Conservation (phyloP, 2,797 vertebrate genomes). For the Margarornis squamiger region DNA sequence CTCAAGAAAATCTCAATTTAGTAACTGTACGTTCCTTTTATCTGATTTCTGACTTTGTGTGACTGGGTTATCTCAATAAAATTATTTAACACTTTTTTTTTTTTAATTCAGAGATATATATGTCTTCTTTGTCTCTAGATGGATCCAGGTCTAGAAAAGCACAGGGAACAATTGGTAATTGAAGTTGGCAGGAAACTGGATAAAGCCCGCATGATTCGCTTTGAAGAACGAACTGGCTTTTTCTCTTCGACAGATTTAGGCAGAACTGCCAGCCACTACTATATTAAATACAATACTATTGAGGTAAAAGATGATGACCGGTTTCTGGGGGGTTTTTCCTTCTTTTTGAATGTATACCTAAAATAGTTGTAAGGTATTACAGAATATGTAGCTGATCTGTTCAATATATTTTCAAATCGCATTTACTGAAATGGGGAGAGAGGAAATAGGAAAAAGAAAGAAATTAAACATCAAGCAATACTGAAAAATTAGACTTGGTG, state of each 20-base stretch:
- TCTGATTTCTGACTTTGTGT: neutral
- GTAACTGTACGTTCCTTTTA: neutral
- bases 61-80: neutral
- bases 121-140: constrained; percentile 74
- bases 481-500: neutral
- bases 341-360: neutral
- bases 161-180: constrained; percentile 90
- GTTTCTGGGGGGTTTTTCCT: neutral
- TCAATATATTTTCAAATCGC: neutral
- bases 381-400: neutral
- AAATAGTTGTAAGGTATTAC: neutral
- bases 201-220: constrained; percentile 96
- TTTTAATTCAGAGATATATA: neutral
- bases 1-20: neutral
- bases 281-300: constrained; percentile 97
- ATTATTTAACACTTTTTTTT: neutral
- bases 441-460: neutral
- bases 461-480: neutral
- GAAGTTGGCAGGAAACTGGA: constrained; percentile 92
- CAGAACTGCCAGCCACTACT: constrained; percentile 96
- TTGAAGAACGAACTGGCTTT: constrained; percentile 94
- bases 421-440: neutral
- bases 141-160: constrained; percentile 89
- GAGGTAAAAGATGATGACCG: constrained; percentile 81
- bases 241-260: constrained; percentile 95